phyloP scores from a whole-genome alignment of 2,888 invertebrate genomes.

The Anorthoa munda region DNA sequence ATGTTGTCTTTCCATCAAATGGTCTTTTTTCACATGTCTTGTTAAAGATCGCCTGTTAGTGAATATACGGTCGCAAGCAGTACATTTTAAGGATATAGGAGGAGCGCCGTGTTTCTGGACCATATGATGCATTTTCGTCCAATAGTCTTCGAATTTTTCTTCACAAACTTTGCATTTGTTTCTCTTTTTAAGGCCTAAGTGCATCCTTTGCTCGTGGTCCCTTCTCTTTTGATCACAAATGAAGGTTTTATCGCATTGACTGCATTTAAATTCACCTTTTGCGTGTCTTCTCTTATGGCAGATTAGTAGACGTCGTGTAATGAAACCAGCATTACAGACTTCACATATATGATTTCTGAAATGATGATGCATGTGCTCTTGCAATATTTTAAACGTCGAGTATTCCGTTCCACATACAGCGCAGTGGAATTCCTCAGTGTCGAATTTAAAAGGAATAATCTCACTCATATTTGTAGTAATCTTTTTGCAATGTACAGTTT shows the following conservation, averaged over 20 bases:
- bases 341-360: conserved; percentile 71
- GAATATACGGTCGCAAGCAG: conserved; percentile 77
- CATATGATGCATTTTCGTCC: conserved; percentile 75
- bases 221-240: conserved; percentile 70
- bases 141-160: conserved; percentile 76
- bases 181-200: conserved; percentile 69
- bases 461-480: conserved; percentile 57
- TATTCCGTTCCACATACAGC: conserved; percentile 65
- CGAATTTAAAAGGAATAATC: conserved; percentile 72
- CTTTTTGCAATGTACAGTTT: conserved; percentile 48
- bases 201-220: conserved; percentile 71
- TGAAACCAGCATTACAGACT: conserved; percentile 69
- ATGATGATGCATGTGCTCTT: conserved; percentile 74
- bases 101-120: conserved; percentile 72
- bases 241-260: conserved; percentile 83
- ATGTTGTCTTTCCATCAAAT: conserved; percentile 77
- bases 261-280: conserved; percentile 80
- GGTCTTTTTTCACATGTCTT: conserved; percentile 77
- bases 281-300: conserved; percentile 66
- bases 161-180: conserved; percentile 77
- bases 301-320: conserved; percentile 61
- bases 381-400: conserved; percentile 68
- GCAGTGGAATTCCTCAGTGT: conserved; percentile 55
- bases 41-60: conserved; percentile 73
- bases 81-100: conserved; percentile 72